phyloP scores from a whole-genome alignment of 2,888 invertebrate genomes.

The Formica aserva region DNA sequence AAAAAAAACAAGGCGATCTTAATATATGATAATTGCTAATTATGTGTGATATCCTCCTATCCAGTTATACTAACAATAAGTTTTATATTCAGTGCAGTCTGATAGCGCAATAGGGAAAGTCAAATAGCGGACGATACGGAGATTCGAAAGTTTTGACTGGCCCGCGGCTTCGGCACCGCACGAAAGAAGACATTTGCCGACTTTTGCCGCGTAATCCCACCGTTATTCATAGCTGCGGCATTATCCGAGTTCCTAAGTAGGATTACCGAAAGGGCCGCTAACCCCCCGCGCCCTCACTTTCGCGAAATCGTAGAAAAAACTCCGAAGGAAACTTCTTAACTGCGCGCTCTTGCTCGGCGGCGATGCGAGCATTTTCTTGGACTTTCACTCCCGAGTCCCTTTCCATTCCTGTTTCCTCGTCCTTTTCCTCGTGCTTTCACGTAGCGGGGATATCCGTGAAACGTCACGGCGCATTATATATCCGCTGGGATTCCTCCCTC shows the following conservation, averaged over 20 bases:
- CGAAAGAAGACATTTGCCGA: slow-evolving; percentile 65
- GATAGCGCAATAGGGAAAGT: slow-evolving; percentile 52
- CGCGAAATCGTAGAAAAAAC: slow-evolving; percentile 64
- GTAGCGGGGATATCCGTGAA: slow-evolving; percentile 34
- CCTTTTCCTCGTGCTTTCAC: neutral
- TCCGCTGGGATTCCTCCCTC: slow-evolving; percentile 26
- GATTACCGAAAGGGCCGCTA: slow-evolving; percentile 76
- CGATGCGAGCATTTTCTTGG: slow-evolving; percentile 28
- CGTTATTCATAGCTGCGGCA: slow-evolving; percentile 80
- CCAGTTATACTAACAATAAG: neutral
- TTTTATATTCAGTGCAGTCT: neutral
- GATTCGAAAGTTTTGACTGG: slow-evolving; percentile 62
- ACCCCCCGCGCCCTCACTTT: slow-evolving; percentile 42
- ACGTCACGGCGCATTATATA: slow-evolving; percentile 44
- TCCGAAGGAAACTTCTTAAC: slow-evolving; percentile 66
- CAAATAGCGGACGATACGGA: slow-evolving; percentile 60
- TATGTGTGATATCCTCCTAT: slow-evolving; percentile 17
- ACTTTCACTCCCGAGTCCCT: slow-evolving; percentile 6
- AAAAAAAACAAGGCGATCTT: neutral
- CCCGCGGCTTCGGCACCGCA: slow-evolving; percentile 20
- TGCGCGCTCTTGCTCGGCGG: slow-evolving; percentile 41
- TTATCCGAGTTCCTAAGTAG: slow-evolving; percentile 80
- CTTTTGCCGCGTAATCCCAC: slow-evolving; percentile 76
- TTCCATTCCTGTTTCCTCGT: neutral
- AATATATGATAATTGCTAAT: slow-evolving; percentile 27